These are phyloP conservation scores for Lasioglossum figueresi DNA, from an alignment of 2,888 invertebrate genomes.

Conservation along the genomic window DNA sequence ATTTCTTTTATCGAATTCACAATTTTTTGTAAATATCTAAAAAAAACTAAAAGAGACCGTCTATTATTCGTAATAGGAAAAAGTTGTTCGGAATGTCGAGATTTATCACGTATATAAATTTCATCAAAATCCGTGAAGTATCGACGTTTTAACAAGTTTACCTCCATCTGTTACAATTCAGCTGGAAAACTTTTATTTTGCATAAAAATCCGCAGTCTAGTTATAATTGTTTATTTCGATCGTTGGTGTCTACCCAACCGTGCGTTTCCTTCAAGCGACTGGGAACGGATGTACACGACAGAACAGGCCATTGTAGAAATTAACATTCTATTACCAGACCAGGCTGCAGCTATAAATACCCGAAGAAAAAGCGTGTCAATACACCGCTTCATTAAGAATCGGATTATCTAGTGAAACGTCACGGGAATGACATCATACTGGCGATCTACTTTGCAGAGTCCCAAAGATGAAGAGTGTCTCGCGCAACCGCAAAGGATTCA, in stretches of 20 bases:
- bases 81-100: no score
- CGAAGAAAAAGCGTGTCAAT: background rate
- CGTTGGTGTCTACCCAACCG: background rate
- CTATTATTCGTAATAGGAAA: no score
- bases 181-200: background rate
- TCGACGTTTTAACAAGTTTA: no score
- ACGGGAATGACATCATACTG: background rate
- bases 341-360: background rate
- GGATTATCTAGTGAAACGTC: slow-evolving; percentile 8
- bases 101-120: no score
- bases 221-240: background rate
- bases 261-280: background rate
- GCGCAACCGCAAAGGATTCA: slow-evolving; percentile 27
- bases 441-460: background rate
- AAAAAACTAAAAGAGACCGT: no score
- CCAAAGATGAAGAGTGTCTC: slow-evolving; percentile 17
- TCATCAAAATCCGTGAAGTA: no score
- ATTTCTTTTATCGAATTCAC: no score
- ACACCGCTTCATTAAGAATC: background rate
- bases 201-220: background rate
- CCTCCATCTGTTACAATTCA: no score
- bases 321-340: background rate
- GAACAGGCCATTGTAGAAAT: background rate
- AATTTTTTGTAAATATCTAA: no score
- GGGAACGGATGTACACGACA: background rate